Conservation (phyloP, 2,888 invertebrate species). For the Tipula vernalis region DNA sequence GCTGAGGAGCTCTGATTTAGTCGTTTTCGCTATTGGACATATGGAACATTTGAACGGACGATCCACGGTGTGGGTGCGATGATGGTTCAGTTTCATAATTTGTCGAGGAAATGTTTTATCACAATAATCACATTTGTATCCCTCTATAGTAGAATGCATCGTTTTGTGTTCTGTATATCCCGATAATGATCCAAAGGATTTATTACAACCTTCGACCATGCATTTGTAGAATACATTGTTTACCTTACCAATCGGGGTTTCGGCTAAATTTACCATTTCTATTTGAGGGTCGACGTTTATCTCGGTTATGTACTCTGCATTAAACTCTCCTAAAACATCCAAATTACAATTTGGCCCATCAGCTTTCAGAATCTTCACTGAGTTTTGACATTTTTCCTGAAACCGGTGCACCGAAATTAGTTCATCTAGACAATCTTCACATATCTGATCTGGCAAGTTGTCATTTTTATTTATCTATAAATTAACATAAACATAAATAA, state of each 20-base stretch:
- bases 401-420: neutral
- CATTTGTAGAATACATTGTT: neutral
- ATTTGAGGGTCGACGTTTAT: neutral
- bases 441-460: neutral
- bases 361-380: neutral
- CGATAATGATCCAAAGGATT: neutral
- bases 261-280: neutral
- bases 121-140: neutral
- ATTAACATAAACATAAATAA: neutral
- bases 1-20: neutral
- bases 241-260: neutral
- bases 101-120: neutral
- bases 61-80: neutral
- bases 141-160: neutral
- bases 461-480: neutral
- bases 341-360: neutral
- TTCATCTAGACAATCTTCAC: neutral
- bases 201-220: neutral
- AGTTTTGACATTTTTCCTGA: neutral
- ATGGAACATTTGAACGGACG: neutral
- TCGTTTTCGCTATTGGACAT: neutral
- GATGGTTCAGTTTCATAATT: neutral
- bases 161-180: neutral
- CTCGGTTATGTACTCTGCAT: neutral
- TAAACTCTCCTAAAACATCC: neutral